Evolutionary conservation across 2,888 invertebrate genomes (phyloP).

Genomic region (Pseudolycoriella hygida): DNA sequence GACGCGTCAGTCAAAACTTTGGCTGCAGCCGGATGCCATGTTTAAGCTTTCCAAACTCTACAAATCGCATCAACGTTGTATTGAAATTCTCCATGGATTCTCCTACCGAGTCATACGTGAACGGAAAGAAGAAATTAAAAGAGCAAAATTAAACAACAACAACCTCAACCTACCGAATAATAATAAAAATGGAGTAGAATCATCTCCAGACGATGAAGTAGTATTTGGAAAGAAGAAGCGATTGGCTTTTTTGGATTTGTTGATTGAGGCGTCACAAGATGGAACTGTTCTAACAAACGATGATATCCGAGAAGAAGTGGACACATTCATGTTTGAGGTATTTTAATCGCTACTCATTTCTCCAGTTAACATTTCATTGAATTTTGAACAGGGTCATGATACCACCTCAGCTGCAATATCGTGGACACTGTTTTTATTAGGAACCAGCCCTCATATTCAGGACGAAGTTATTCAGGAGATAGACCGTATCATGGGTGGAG

Average conservation of each 20-base stretch:
- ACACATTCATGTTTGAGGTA: conserved; percentile 45
- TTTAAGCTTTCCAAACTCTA: conserved; percentile 38
- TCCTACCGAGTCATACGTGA: conserved; percentile 33
- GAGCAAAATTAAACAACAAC: conserved; percentile 17
- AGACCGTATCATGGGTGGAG: conserved; percentile 29
- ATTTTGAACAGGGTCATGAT: conserved; percentile 22
- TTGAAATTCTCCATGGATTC: conserved; percentile 30
- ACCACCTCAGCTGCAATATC: conserved; percentile 30
- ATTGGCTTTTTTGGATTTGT: conserved; percentile 37
- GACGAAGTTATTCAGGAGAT: conserved; percentile 31
- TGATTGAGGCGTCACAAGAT: conserved; percentile 35
- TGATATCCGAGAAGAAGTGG: conserved; percentile 41
- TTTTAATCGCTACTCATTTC: background rate
- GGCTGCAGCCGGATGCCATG: conserved; percentile 40
- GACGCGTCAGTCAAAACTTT: conserved; percentile 37
- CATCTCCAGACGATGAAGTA: conserved; percentile 5
- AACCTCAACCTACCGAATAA: conserved; percentile 14
- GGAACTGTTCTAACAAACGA: conserved; percentile 29
- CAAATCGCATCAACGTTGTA: conserved; percentile 31
- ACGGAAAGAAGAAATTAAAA: conserved; percentile 25
- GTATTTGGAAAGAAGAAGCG: conserved; percentile 31
- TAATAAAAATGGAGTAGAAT: conserved; percentile 11
- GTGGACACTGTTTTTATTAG: conserved; percentile 27
- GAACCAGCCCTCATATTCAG: conserved; percentile 26
- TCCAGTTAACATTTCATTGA: background rate